phyloP scores from a whole-genome alignment of 1,140 invertebrate genomes.

The Apolygus lucorum region DNA sequence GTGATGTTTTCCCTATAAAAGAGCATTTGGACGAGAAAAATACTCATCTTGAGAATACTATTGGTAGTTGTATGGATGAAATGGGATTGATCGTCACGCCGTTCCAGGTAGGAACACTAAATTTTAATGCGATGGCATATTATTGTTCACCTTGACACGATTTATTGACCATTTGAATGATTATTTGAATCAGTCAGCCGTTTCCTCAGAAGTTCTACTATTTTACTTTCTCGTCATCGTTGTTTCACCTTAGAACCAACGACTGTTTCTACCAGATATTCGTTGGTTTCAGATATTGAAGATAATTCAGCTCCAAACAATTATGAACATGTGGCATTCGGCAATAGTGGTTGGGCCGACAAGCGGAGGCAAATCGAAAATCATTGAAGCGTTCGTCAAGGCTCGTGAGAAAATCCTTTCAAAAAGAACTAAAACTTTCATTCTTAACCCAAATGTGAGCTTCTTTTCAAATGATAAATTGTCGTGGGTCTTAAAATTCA shows the following conservation, averaged over 20 bases:
- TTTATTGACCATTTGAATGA: too few species aligned
- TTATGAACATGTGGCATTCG: conserved; percentile 86
- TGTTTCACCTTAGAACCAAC: too few species aligned
- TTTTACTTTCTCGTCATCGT: too few species aligned
- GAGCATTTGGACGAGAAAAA: conserved; percentile 76
- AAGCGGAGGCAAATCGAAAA: conserved; percentile 79
- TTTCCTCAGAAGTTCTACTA: too few species aligned
- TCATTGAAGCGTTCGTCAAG: conserved; percentile 68
- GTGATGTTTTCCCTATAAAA: conserved; percentile 79
- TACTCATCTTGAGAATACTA: conserved; percentile 71
- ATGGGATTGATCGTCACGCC: conserved; percentile 63
- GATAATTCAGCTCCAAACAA: conserved; percentile 83
- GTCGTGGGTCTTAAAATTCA: too few species aligned
- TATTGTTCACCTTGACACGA: too few species aligned
- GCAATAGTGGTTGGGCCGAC: conserved; percentile 87
- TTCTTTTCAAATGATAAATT: too few species aligned
- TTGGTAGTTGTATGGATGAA: conserved; percentile 54
- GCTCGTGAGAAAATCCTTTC: conserved; percentile 64
- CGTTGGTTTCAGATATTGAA: conserved; percentile 71
- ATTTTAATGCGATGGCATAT: too few species aligned
- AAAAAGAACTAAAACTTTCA: conserved; percentile 62
- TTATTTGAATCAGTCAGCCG: too few species aligned
- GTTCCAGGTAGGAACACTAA: conserved; percentile 74
- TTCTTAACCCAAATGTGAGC: conserved; percentile 69
- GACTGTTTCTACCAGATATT: too few species aligned